Base-by-base conservation (phyloP, 2,113 vertebrate genomes). In the Cebus imitator region DNA sequence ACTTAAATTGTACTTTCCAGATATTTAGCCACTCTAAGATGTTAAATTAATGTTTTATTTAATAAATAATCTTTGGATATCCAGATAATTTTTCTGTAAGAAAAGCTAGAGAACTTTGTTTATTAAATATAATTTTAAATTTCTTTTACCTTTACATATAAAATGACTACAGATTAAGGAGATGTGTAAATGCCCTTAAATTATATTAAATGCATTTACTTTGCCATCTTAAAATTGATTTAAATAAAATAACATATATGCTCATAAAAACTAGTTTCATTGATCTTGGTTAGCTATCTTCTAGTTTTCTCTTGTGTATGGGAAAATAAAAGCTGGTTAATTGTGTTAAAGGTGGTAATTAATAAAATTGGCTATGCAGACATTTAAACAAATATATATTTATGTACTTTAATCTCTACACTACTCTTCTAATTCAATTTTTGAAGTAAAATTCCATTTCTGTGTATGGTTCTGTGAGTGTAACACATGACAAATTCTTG, bases 301-400 rank as follows among this genome's bases (percentile, higher is more conserved):
- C 17, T 35, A 90, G 23, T 83, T 87, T 78, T 86, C n/a, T 91
- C 37, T 58, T 92, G 5, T 45, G 40, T 52, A 3, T 72, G 8
- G 40, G 82, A 92, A 95, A 76, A 73, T 66, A 45, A 64, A 58
- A 80, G 25, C 61, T 66, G 23, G 18, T 48, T 80, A 86, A 92
- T 66, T 84, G 94, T 23, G 4, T 84, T 87, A 27, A 84, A 87
- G n/a, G 23, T 35, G 6, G 7, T 88, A 83, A 66, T 95, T 68
- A 81, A 84, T 84, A 91, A 94, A 88, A 97, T 72, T 78, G 14
- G n/a, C 86, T 87, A 32, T 70, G 68, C 55, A 87, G 50, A 91
- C 61, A 96, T 86, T 79, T 37, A 43, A 58, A 73, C 10, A 91
- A 87, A 52, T n/a, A 84, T 75, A 64, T 40, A 90, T 50, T 16